Conservation (phyloP, 2,888 invertebrate genomes). For the Danaus chrysippus region DNA sequence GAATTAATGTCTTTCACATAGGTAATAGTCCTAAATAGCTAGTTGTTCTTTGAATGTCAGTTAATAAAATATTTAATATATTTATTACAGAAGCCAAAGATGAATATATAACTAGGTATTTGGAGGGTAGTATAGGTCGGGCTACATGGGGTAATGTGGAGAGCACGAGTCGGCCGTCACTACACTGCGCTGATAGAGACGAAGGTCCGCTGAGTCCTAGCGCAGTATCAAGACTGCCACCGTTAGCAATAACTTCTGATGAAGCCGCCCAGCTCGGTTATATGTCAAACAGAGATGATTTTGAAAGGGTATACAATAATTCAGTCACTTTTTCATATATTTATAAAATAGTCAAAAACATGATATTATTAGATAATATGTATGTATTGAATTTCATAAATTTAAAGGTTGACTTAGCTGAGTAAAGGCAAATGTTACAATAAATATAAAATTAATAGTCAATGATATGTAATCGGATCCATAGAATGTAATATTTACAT, state of each 20-base stretch:
- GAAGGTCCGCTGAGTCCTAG: constrained; percentile 89
- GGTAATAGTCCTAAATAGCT: no score
- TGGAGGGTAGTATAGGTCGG: constrained; percentile 94
- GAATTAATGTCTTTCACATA: no score
- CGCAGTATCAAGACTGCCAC: constrained; percentile 83
- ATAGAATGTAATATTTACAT: no score
- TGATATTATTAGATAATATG: no score
- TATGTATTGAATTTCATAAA: no score
- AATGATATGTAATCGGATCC: no score
- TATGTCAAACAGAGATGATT: constrained; percentile 97
- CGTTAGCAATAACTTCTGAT: constrained; percentile 88
- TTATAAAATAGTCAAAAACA: constrained; percentile 5
- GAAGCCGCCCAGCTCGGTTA: constrained; percentile 94
- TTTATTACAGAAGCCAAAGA: constrained; percentile 87
- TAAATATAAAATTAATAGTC: no score
- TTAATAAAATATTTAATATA: not conserved
- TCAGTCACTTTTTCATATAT: not conserved
- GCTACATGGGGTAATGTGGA: constrained; percentile 90
- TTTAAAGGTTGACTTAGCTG: no score
- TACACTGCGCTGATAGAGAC: constrained; percentile 87
- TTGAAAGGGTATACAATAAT: constrained; percentile 85
- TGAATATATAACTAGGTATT: constrained; percentile 92
- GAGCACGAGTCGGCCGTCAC: constrained; percentile 83
- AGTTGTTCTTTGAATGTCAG: no score
- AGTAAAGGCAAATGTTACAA: no score